phyloP scores from a whole-genome alignment of 2,888 invertebrate species.

The Leptopilina syphax region DNA sequence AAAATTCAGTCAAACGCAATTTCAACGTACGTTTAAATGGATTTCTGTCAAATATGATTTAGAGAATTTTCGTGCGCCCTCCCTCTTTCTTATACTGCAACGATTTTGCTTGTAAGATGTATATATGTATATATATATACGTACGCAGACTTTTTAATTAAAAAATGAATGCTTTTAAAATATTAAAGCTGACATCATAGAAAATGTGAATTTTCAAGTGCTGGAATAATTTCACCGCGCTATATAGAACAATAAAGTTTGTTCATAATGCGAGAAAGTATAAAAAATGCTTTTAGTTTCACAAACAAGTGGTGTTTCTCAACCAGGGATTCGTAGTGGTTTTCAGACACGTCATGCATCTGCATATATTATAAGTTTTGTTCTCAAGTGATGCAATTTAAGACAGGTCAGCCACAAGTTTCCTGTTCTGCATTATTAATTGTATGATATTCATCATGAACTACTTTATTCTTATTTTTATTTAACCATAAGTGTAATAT shows the following conservation, averaged over 20 bases:
- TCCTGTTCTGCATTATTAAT: slow-evolving; percentile 23
- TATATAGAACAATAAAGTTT: neutral
- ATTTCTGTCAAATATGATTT: too few species aligned
- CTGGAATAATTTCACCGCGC: neutral
- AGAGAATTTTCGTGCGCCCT: too few species aligned
- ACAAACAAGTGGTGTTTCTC: slow-evolving; percentile 32
- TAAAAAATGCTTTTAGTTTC: slow-evolving; percentile 27
- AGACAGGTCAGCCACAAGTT: slow-evolving; percentile 37
- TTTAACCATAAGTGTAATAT: neutral
- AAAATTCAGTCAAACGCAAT: too few species aligned
- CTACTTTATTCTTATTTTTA: neutral
- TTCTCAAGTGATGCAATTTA: slow-evolving; percentile 34
- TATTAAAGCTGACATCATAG: neutral
- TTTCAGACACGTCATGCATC: slow-evolving; percentile 24
- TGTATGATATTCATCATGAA: neutral
- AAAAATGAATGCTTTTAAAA: neutral
- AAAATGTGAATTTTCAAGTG: neutral
- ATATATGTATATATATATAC: too few species aligned
- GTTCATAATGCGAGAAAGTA: slow-evolving; percentile 12
- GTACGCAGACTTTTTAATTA: neutral
- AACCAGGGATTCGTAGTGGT: slow-evolving; percentile 1
- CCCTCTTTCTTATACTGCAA: too few species aligned
- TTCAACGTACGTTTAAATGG: too few species aligned
- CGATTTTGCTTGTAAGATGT: too few species aligned
- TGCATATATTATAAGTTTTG: slow-evolving; percentile 29